Evolutionary conservation across 2,888 invertebrate genomes (phyloP).

Genomic region (Timema podura): DNA sequence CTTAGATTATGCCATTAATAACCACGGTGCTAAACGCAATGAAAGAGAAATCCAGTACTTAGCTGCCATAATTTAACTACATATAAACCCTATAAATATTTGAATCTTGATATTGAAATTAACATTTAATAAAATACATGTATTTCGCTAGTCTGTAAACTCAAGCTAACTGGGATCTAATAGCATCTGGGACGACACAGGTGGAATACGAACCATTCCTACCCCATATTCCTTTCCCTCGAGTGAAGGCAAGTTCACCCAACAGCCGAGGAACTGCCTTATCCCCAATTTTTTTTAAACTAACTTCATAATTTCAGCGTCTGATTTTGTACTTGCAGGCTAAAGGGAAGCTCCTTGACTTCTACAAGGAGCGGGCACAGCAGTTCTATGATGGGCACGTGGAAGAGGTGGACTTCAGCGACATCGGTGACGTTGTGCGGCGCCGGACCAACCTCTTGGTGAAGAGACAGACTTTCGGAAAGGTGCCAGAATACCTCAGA

Average conservation of each 20-base stretch:
- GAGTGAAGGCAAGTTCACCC: background rate
- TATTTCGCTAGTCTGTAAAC: too few relatives aligned
- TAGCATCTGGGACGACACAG: too few relatives aligned
- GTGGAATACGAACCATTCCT: too few relatives aligned
- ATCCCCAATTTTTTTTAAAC: background rate
- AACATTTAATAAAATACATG: too few relatives aligned
- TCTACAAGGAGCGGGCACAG: constrained; percentile 82
- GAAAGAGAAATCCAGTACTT: too few relatives aligned
- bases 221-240: too few relatives aligned
- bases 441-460: constrained; percentile 75
- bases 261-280: background rate
- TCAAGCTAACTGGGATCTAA: too few relatives aligned
- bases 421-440: constrained; percentile 77
- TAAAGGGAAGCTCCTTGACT: constrained; percentile 75
- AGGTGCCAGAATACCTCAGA: constrained; percentile 70
- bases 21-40: too few relatives aligned
- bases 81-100: too few relatives aligned
- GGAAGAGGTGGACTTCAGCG: constrained; percentile 72
- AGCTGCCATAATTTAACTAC: too few relatives aligned
- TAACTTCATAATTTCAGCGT: background rate
- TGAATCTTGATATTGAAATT: too few relatives aligned
- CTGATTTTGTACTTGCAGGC: constrained; percentile 40
- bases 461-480: constrained; percentile 72
- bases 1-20: too few relatives aligned
- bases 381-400: constrained; percentile 85